These are phyloP conservation scores for Callyntrura sp. DNA, from an alignment of 2,888 invertebrate species.

Conservation along the genomic window DNA sequence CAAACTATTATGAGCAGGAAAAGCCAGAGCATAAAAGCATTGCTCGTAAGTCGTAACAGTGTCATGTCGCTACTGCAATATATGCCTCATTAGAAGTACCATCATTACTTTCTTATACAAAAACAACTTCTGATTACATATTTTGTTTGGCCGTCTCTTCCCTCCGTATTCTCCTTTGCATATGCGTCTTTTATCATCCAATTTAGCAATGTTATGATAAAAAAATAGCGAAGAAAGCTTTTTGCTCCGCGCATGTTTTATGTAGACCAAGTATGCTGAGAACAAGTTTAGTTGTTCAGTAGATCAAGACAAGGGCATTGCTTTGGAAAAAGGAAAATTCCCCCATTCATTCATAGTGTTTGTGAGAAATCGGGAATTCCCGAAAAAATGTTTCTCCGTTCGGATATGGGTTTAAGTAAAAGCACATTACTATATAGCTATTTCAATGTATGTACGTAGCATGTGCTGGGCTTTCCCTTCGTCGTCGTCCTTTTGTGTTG, in stretches of 20 bases:
- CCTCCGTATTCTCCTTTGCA: no score
- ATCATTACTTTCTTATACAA: not conserved
- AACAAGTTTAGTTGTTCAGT: no score
- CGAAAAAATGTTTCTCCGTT: conserved; percentile 54
- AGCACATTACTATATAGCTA: not conserved
- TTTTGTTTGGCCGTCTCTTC: no score
- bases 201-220: no score
- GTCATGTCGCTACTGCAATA: not conserved
- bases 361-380: conserved; percentile 76
- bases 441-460: not conserved
- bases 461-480: conserved; percentile 11
- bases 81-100: not conserved
- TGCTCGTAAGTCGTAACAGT: no score
- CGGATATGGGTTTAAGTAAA: not conserved
- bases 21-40: no score
- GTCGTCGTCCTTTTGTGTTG: not conserved
- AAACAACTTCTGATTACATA: no score
- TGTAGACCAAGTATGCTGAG: not conserved
- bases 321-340: not conserved
- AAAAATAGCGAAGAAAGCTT: no score
- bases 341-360: conserved; percentile 44
- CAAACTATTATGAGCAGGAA: no score
- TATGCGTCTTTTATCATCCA: no score
- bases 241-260: not conserved
- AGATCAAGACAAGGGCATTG: not conserved